Conservation (phyloP, 2,888 invertebrate species). For the Dryobotodes eremita region DNA sequence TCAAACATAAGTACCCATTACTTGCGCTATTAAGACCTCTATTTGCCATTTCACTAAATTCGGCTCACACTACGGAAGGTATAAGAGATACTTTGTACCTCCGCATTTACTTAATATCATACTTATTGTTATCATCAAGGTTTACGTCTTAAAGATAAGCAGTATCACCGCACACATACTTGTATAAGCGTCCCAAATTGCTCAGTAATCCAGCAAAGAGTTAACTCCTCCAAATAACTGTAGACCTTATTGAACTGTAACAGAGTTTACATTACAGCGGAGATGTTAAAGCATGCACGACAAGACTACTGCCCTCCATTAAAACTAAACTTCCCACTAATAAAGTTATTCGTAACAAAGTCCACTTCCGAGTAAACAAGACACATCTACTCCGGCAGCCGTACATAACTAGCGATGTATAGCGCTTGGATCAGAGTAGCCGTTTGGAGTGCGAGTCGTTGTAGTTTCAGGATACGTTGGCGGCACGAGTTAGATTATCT, state of each 20-base stretch:
- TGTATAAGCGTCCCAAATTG: conserved; percentile 64
- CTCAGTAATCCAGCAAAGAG: conserved; percentile 56
- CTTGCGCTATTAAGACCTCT: conserved; percentile 54
- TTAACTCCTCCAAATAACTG: conserved; percentile 43
- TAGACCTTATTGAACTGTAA: conserved; percentile 51
- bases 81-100: conserved; percentile 47
- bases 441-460: conserved; percentile 56
- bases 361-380: conserved; percentile 77
- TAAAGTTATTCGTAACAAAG: conserved; percentile 77
- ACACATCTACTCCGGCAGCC: conserved; percentile 65
- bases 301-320: conserved; percentile 74
- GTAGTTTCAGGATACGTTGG: conserved; percentile 42
- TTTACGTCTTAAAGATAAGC: conserved; percentile 63
- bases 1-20: conserved; percentile 48
- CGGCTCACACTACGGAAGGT: conserved; percentile 41
- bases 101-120: conserved; percentile 58
- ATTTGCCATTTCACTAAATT: conserved; percentile 60
- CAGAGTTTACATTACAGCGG: conserved; percentile 60
- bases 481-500: conserved; percentile 59
- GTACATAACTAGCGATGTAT: conserved; percentile 70
- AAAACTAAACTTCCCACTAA: conserved; percentile 78
- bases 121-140: conserved; percentile 59
- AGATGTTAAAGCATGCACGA: conserved; percentile 51
- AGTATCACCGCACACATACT: conserved; percentile 59
- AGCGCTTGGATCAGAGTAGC: conserved; percentile 67